A percentile compares a stretch with the other conserved stretches of the same genome.
Evolutionary conservation across 2,113 vertebrate species (phyloP).

Genomic region (Smithornis capensis): DNA sequence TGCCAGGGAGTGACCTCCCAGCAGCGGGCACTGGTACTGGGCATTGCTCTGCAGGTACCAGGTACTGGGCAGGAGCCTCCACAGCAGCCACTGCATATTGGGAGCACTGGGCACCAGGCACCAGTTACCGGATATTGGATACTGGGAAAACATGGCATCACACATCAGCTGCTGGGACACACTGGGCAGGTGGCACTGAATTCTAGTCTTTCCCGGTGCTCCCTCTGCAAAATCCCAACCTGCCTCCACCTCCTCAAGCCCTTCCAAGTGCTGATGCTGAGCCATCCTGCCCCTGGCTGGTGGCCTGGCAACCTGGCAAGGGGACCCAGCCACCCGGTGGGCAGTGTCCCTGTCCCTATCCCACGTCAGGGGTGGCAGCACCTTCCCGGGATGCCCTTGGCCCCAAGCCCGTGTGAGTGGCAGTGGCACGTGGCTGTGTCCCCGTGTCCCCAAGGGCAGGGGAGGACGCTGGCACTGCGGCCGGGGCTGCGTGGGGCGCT

Average conservation of each 20-base stretch:
- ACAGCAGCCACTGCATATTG: too few species aligned
- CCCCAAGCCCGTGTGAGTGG: not conserved
- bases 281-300: not conserved
- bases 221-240: not conserved
- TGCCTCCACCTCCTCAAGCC: rapidly evolving
- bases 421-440: not conserved
- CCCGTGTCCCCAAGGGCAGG: not conserved
- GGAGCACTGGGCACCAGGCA: not conserved
- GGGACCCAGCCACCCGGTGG: rapidly evolving
- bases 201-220: not conserved
- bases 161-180: rapidly evolving
- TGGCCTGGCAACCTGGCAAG: not conserved
- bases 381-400: rapidly evolving
- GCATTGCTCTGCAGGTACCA: too few species aligned
- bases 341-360: not conserved
- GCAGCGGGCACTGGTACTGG: rapidly evolving
- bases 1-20: not conserved
- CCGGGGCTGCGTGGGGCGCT: not conserved
- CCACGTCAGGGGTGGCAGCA: not conserved
- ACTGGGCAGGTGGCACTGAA: rapidly evolving
- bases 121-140: not conserved
- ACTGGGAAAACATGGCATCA: not conserved
- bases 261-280: rapidly evolving
- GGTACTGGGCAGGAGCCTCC: not conserved
- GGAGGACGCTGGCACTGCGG: not conserved